A percentile compares a stretch with the other conserved stretches of the same genome.
phyloP scores from a whole-genome alignment of 2,888 invertebrate genomes.

The Mythimna lalbum region DNA sequence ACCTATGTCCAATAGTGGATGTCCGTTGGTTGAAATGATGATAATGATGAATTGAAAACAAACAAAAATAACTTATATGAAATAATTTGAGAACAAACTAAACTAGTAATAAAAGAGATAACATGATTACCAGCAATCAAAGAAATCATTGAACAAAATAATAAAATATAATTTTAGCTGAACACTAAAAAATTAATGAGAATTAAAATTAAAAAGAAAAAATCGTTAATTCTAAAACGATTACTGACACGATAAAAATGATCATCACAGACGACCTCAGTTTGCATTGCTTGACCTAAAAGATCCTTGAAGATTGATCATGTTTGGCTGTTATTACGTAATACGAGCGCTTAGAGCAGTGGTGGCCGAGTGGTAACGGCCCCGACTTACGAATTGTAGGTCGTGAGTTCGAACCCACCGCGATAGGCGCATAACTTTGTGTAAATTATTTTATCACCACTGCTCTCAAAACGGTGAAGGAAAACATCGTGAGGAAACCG shows the following conservation, averaged over 20 bases:
- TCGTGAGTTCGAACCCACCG: too few relatives aligned
- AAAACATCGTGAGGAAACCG: too few relatives aligned
- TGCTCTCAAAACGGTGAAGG: too few relatives aligned
- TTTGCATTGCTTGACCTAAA: neutral
- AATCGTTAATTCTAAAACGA: neutral
- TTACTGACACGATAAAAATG: neutral
- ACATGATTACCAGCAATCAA: neutral
- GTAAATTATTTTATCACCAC: too few relatives aligned
- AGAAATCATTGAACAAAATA: neutral
- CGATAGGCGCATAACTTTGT: too few relatives aligned
- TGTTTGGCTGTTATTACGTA: neutral
- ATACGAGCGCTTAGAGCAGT: neutral
- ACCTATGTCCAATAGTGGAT: too few relatives aligned
- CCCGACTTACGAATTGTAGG: too few relatives aligned
- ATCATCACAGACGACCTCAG: neutral
- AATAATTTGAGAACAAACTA: neutral
- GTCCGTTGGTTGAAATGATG: too few relatives aligned
- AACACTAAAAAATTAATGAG: neutral
- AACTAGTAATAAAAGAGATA: neutral
- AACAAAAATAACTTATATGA: neutral
- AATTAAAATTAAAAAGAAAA: neutral
- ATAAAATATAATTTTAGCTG: neutral
- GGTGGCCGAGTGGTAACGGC: too few relatives aligned
- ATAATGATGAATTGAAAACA: neutral
- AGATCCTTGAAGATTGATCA: neutral